Base-by-base conservation (phyloP, 1,140 invertebrate genomes). In the Druon quercuslanigerum region DNA sequence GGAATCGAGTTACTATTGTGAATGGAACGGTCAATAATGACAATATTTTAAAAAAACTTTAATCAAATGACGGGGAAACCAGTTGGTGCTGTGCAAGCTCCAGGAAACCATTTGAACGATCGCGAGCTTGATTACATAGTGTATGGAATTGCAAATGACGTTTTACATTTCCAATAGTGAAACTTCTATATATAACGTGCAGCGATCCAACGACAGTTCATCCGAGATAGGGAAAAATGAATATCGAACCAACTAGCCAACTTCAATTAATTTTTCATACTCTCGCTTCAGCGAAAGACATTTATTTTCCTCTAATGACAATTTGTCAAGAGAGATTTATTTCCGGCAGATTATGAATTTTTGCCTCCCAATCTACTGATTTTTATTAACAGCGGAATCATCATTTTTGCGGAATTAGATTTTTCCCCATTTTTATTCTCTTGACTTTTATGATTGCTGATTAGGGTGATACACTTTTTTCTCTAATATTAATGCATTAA, bases 121-220 rank as follows among this genome's bases (percentile, higher is more conserved):
- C 60, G 60, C 25, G 50, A 50, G 57, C 50, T 74, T 78, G 78
- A 83, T 84, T 80, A 51, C 80, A 83, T 76, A 60, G 75, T 74
- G 77, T 56, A 70, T 75, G 74, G 78, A 74, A 83, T 84, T 60
- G 78, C 72, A 73, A 83, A 83, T 80, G 75, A 80, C 77, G 75
- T 82, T 71, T 66, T 33, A 74, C 33, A 16, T 66, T 66, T 66
- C 14, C 60, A 40, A n/a, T 9, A 66, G 12, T 66, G 60, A 66
- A 66, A 66, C 33, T 40, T 40, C 5, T 40, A 40, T 66, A 40
- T 66, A 46, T 46, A 66, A n/a, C 60, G 25, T 66, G 25, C 25
- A 66, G 40, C 25, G 25, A 66, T 40, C 60, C 25, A 33, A 40
- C 33, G 25, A 46, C 33, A 66, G 60, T 40, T 66, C 40, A 66